Evolutionary conservation across 2,888 invertebrate species (phyloP), one percentile per base, ranked within the genome.

Genomic region (Tortrix viridana): DNA sequence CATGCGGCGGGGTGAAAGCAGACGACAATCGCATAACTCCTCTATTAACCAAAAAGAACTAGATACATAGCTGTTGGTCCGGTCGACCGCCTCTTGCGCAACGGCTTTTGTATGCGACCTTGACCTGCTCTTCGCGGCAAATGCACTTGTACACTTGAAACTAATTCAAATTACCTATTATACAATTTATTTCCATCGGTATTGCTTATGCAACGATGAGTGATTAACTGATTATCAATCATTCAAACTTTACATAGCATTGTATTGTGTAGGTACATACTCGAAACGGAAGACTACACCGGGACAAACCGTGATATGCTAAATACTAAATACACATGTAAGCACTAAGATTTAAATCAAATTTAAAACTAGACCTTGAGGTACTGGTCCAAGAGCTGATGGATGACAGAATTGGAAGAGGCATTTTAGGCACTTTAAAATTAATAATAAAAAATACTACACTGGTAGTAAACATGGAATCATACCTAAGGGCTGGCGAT

Each of bases 101-200:
- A 89, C 79, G 67, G 71, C 71, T 79, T 80, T 82, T 82, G 85
- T 79, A 72, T 71, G 67, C 80, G 85, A 76, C 90, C 89, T 88
- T 90, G 89, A 89, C 88, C 87, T 81, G 81, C 80, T 84, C 87
- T 82, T 84, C 83, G 83, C 83, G 81, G 80, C 76, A 77, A 84
- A 85, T 60, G 61, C 80, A 80, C 81, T 69, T 70, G 72, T 75
- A 76, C 77, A 84, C 82, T 82, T 82, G 79, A 79, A 80, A 81
- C 74, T 74, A 71, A 76, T 77, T 71, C 53, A 53, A 58, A 63
- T 62, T 52, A 63, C 47, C 47, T 9, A 63, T 38, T 64, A 60
- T 55, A 54, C 19, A 26, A 55, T 44, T 49, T 16, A 12, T 49
- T 32, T 49, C 19, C 32, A 38, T 60, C 23, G 9, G 37, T 47